These are phyloP conservation scores for Ecliptopera silaceata DNA, from an alignment of 2,888 invertebrate species.

Conservation along the genomic window DNA sequence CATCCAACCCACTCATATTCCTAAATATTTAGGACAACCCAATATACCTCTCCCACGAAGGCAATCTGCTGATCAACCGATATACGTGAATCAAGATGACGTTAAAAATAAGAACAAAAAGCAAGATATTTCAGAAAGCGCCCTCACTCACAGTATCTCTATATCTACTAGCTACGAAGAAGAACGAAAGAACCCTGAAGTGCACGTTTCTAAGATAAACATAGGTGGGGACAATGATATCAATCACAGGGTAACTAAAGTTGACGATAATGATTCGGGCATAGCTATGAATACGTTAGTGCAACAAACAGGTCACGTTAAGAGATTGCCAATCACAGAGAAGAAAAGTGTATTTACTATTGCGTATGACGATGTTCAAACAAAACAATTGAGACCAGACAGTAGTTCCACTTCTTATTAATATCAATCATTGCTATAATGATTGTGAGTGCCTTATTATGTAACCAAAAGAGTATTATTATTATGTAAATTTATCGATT, in stretches of 20 bases:
- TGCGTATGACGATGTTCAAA: slow-evolving; percentile 95
- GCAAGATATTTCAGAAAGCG: slow-evolving; percentile 69
- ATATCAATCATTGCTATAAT: slow-evolving; percentile 36
- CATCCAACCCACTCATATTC: slow-evolving; percentile 84
- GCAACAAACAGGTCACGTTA: slow-evolving; percentile 81
- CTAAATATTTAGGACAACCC: slow-evolving; percentile 84
- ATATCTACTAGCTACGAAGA: slow-evolving; percentile 74
- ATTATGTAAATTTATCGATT: slow-evolving; percentile 48
- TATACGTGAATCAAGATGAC: slow-evolving; percentile 77
- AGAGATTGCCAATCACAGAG: slow-evolving; percentile 88
- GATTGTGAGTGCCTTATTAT: slow-evolving; percentile 63
- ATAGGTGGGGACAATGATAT: slow-evolving; percentile 68
- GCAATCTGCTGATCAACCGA: slow-evolving; percentile 70
- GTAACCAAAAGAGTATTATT: slow-evolving; percentile 45
- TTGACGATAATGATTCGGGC: slow-evolving; percentile 90
- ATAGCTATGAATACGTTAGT: slow-evolving; percentile 87
- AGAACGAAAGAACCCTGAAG: slow-evolving; percentile 68
- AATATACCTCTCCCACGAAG: slow-evolving; percentile 68
- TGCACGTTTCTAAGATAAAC: slow-evolving; percentile 82
- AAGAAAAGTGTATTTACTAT: slow-evolving; percentile 97
- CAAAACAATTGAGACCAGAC: slow-evolving; percentile 90
- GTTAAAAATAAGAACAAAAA: slow-evolving; percentile 57
- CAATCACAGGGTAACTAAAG: slow-evolving; percentile 55
- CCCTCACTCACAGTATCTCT: slow-evolving; percentile 72
- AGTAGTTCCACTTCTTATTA: slow-evolving; percentile 88